These are phyloP conservation scores for Anisognathus igniventris DNA, from an alignment of 2,797 vertebrate species.

Conservation along the genomic window DNA sequence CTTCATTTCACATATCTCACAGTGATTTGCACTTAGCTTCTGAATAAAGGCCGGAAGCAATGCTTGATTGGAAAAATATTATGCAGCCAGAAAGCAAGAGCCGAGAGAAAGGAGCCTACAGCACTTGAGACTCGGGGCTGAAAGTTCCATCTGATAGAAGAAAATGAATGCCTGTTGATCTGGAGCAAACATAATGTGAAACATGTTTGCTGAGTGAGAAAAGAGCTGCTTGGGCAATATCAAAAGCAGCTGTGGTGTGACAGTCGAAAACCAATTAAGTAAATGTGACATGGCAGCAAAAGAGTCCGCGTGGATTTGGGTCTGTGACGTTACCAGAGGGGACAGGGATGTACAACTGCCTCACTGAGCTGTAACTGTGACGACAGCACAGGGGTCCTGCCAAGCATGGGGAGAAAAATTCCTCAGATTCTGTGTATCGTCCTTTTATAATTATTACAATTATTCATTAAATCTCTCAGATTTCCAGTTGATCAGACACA, in stretches of 20 bases:
- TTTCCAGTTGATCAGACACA: not conserved
- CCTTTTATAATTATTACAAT: not conserved
- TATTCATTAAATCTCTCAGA: not conserved
- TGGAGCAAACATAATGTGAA: slow-evolving; percentile 30
- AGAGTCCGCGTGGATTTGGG: not conserved
- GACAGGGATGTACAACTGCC: not conserved
- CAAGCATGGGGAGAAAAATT: not conserved
- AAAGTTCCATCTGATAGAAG: slow-evolving; percentile 41
- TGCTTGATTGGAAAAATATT: slow-evolving; percentile 16
- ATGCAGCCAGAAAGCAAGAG: not conserved
- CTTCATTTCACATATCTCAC: not conserved
- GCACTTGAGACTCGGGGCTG: not conserved
- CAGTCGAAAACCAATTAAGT: slow-evolving; percentile 22
- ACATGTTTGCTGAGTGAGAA: slow-evolving; percentile 52
- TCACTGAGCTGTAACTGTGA: not conserved
- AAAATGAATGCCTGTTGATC: slow-evolving; percentile 31
- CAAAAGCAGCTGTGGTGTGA: slow-evolving; percentile 41
- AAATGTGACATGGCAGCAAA: slow-evolving; percentile 52
- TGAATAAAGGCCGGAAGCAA: slow-evolving; percentile 23
- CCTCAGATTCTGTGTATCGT: not conserved
- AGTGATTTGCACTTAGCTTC: slow-evolving; percentile 9
- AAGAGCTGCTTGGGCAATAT: slow-evolving; percentile 37
- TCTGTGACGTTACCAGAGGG: not conserved
- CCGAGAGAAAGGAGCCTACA: not conserved
- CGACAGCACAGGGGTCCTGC: not conserved